phyloP scores from a whole-genome alignment of 2,797 vertebrate species.

The Rhabdophis nuchalis region DNA sequence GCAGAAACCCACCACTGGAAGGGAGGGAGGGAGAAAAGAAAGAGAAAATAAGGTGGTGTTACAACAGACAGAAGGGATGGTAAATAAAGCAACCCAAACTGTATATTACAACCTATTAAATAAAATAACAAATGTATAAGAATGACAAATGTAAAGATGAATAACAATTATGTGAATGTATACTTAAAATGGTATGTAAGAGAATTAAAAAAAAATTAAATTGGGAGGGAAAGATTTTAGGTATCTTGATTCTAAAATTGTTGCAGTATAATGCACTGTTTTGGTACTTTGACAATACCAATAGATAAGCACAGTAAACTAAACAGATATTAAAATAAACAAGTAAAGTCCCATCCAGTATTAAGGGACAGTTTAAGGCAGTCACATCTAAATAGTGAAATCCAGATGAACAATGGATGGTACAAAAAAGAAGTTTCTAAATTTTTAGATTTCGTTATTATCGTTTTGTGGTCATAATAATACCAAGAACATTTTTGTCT shows the following conservation, averaged over 20 bases:
- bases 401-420: neutral
- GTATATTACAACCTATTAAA: too few relatives aligned
- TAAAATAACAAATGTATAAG: too few relatives aligned
- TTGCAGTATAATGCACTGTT: neutral
- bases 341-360: neutral
- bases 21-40: too few relatives aligned
- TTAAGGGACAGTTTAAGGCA: neutral
- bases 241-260: neutral
- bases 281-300: neutral
- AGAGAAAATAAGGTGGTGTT: too few relatives aligned
- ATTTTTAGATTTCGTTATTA: neutral
- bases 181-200: too few relatives aligned
- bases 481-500: neutral
- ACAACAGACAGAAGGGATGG: too few relatives aligned
- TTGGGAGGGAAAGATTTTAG: neutral
- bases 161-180: too few relatives aligned
- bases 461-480: neutral
- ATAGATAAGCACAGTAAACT: neutral
- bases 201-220: too few relatives aligned
- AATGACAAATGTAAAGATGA: too few relatives aligned
- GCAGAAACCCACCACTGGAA: too few relatives aligned
- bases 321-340: neutral
- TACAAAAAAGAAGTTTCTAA: neutral
- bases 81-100: too few relatives aligned
- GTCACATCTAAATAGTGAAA: neutral